Percentiles rank a stretch among this genome's conserved stretches.
Conservation (phyloP, 2,113 vertebrate genomes). For the Rhombomys opimus region DNA sequence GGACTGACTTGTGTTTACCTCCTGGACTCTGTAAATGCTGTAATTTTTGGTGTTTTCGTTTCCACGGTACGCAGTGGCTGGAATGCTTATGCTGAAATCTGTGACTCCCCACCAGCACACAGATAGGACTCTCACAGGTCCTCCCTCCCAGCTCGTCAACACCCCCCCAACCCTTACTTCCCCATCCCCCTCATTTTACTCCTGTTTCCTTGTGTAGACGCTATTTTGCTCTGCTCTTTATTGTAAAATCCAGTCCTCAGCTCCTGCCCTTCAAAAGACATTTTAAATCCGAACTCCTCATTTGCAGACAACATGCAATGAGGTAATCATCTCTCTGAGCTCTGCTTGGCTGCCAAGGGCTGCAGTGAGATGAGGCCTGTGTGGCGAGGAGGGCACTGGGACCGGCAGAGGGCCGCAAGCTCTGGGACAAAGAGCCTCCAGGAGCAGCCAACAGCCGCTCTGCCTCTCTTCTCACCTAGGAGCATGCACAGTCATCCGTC, state of each 20-base stretch:
- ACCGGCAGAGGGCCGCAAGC: not conserved
- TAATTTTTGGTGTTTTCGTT: not conserved
- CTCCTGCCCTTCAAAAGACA: conserved; percentile 67
- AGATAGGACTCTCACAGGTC: not conserved
- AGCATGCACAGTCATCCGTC: not conserved
- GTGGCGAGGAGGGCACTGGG: not conserved
- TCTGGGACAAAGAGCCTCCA: not conserved
- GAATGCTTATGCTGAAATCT: not conserved
- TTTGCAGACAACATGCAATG: conserved; percentile 70
- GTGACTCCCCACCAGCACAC: not conserved
- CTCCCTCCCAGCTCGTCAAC: not conserved
- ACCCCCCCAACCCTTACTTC: not conserved
- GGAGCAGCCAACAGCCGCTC: not conserved
- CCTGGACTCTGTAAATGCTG: not conserved
- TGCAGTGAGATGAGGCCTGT: not conserved
- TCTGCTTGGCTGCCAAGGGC: conserved; percentile 9
- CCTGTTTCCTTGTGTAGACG: not conserved
- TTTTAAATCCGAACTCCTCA: conserved; percentile 70
- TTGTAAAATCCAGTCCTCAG: conserved; percentile 46
- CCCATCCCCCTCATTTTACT: not conserved
- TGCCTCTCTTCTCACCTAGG: not conserved
- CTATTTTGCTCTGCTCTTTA: not conserved
- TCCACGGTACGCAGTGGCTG: not conserved
- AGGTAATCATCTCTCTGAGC: conserved; percentile 66
- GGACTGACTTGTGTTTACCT: not conserved